phyloP scores from a whole-genome alignment of 2,888 invertebrate genomes.

The Apamea monoglypha region DNA sequence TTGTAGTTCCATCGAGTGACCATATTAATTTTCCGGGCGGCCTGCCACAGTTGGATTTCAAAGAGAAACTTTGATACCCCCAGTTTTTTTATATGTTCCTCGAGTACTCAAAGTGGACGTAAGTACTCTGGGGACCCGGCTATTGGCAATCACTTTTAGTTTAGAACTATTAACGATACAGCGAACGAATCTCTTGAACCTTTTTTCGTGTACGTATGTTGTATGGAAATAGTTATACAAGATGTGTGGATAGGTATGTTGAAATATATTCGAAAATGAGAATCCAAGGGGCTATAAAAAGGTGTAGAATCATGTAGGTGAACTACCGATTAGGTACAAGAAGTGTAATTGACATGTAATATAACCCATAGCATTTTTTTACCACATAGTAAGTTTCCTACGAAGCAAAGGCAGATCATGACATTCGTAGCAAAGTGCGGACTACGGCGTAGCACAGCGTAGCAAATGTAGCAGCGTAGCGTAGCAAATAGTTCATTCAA shows the following conservation, averaged over 20 bases:
- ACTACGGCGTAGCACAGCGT: slow-evolving; percentile 11
- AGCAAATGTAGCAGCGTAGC: neutral
- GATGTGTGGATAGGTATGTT: slow-evolving; percentile 1
- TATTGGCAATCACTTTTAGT: slow-evolving; percentile 65
- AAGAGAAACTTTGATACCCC: slow-evolving; percentile 54
- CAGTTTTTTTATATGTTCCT: slow-evolving; percentile 50
- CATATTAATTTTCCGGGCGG: slow-evolving; percentile 62
- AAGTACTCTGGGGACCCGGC: slow-evolving; percentile 49
- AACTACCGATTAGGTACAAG: neutral
- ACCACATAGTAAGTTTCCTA: no score
- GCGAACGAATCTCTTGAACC: slow-evolving; percentile 49
- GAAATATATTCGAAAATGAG: neutral
- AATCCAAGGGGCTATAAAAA: neutral
- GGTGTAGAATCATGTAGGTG: neutral
- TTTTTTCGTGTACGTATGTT: slow-evolving; percentile 23
- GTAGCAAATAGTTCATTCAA: neutral
- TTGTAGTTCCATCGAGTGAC: slow-evolving; percentile 38
- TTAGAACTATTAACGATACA: slow-evolving; percentile 64
- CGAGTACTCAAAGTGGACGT: slow-evolving; percentile 46
- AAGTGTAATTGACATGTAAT: neutral
- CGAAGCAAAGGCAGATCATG: neutral
- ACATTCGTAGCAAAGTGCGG: neutral
- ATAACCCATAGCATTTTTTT: neutral
- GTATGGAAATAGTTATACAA: slow-evolving; percentile 13
- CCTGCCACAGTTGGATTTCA: slow-evolving; percentile 49